Percentiles rank a stretch among this genome's conserved stretches.
Evolutionary conservation across 2,888 invertebrate genomes (phyloP).

Genomic region (Mechanitis mazaeus): DNA sequence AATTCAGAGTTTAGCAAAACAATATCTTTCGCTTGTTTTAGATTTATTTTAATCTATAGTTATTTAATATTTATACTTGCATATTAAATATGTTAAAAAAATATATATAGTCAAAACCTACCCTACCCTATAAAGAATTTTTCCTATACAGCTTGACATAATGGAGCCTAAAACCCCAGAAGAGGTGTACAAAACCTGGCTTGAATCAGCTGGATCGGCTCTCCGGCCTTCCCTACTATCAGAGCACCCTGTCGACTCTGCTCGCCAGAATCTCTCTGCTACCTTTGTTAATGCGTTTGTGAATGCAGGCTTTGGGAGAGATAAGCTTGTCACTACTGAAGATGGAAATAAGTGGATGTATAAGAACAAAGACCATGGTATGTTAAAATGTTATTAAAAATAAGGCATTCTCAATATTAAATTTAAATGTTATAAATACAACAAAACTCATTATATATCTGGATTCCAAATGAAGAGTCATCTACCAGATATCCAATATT

Average conservation of each 20-base stretch:
- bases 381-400: constrained; percentile 13
- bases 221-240: constrained; percentile 83
- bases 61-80: too few species aligned
- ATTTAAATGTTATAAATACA: too few species aligned
- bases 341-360: constrained; percentile 91
- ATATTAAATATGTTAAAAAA: too few species aligned
- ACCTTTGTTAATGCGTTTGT: constrained; percentile 99
- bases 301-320: constrained; percentile 97
- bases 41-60: too few species aligned
- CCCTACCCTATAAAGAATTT: neutral
- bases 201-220: constrained; percentile 86
- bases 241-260: constrained; percentile 91
- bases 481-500: too few species aligned
- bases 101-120: neutral
- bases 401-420: neutral
- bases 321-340: constrained; percentile 94
- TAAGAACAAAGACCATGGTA: constrained; percentile 96
- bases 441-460: too few species aligned
- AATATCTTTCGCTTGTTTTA: too few species aligned
- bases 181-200: constrained; percentile 98
- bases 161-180: constrained; percentile 99
- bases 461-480: too few species aligned
- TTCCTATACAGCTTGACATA: constrained; percentile 86
- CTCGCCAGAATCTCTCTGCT: constrained; percentile 96
- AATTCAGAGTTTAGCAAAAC: too few species aligned